A percentile compares a stretch with the other conserved stretches of the same genome.
Conservation (phyloP, 2,113 vertebrate species). For the Dendropsophus ebraccatus region DNA sequence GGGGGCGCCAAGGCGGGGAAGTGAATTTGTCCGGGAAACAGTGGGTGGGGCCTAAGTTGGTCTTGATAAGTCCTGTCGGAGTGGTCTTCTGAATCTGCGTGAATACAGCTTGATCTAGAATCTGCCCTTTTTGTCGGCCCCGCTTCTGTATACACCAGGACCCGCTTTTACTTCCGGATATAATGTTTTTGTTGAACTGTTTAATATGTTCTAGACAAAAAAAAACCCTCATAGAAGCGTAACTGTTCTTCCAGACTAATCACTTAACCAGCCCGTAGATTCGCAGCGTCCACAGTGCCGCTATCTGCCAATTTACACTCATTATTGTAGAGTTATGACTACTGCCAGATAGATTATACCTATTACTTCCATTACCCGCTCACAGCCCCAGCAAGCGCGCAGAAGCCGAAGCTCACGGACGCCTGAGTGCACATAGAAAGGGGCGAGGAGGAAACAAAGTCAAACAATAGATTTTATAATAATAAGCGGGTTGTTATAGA, state of each 20-base stretch:
- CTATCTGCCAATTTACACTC: slow-evolving; percentile 44
- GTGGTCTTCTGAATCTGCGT: neutral
- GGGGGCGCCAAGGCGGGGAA: too few relatives aligned
- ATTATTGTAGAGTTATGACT: slow-evolving; percentile 39
- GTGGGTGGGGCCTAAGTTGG: too few relatives aligned
- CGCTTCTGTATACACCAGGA: neutral
- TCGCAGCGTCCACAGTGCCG: neutral
- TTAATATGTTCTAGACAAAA: neutral
- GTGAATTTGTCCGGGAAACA: too few relatives aligned
- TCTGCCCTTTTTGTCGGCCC: neutral
- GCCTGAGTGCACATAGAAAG: neutral
- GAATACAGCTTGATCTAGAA: neutral
- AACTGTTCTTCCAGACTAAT: slow-evolving; percentile 41
- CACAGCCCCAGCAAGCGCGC: neutral
- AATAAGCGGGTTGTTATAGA: neutral
- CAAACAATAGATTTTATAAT: neutral
- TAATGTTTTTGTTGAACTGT: neutral
- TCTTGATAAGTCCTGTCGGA: too few relatives aligned
- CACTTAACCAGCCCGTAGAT: slow-evolving; percentile 38
- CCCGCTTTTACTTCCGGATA: neutral
- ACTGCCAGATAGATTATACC: slow-evolving; percentile 37
- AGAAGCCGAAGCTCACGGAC: neutral
- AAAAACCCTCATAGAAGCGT: slow-evolving; percentile 4
- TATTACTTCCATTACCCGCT: slow-evolving; percentile 30
- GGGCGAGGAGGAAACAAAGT: neutral